A percentile compares a stretch with the other conserved stretches of the same genome.
Evolutionary conservation across 2,888 invertebrate species (phyloP).

Genomic region (Ornithoptera priamus): DNA sequence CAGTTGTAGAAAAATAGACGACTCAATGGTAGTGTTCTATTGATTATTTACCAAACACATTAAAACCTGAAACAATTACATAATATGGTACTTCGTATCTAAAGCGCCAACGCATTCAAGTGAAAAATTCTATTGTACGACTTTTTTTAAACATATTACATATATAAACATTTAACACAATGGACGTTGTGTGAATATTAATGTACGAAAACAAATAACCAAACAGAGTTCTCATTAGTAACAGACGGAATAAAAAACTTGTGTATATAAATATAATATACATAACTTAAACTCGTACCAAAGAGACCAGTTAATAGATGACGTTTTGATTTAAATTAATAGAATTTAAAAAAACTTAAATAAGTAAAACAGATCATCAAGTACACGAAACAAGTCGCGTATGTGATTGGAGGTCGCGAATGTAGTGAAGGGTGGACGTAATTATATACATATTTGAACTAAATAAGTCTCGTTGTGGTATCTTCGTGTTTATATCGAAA

Average conservation of each 20-base stretch:
- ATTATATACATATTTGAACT: not conserved
- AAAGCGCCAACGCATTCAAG: not conserved
- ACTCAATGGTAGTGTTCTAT: no score
- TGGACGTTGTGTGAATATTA: no score
- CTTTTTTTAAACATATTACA: not conserved
- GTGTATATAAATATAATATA: not conserved
- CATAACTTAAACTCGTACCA: not conserved
- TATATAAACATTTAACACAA: no score
- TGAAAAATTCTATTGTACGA: not conserved
- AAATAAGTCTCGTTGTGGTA: not conserved
- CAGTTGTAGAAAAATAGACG: no score
- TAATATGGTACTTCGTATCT: no score
- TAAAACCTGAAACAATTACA: no score
- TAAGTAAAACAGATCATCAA: not conserved
- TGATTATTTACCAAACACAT: no score
- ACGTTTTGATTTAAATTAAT: not conserved
- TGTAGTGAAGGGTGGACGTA: not conserved
- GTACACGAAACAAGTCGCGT: not conserved
- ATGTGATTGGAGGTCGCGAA: conserved; percentile 1
- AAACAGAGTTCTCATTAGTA: not conserved
- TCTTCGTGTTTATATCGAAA: not conserved
- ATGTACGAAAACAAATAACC: not conserved
- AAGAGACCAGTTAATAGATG: not conserved
- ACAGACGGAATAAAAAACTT: not conserved
- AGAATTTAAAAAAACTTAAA: not conserved